Base-by-base conservation (phyloP, 2,113 vertebrate genomes). In the Nibea albiflora region DNA sequence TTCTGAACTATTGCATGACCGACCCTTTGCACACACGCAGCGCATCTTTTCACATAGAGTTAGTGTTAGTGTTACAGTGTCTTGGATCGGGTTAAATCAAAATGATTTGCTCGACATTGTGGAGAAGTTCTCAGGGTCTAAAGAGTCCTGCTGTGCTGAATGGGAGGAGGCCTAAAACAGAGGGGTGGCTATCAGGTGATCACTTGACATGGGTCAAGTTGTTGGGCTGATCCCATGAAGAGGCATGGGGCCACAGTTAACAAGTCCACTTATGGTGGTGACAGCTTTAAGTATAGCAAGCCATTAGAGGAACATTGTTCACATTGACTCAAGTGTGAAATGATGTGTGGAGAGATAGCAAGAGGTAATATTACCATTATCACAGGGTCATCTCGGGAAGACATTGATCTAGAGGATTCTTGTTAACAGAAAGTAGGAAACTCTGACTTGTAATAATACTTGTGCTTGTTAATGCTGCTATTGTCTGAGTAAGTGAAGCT, bases 131-230 rank as follows among this genome's bases (percentile, higher is more conserved):
- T 42, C 24, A 68, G 58, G 64, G 73, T 46, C 42, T 65, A 14
- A 31, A 52, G 75, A 71, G 81, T 62, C 26, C 46, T 35, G 26
- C 68, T 26, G 68, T 11, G 60, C 47, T 74, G n/a, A 81, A 47
- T 9, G 22, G 65, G 76, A 72, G 69, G 76, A 75, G 42, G 56
- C 24, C 71, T 75, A 35, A 80, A 81, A 24, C 69, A 46, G 68
- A 85, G 73, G 22, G 56, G 6, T 5, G 84, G 83, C 87, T 92
- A 93, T 94, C 91, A 93, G 89, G 88, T 92, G 88, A 90, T 88
- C 90, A 90, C 94, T 94, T 80, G 80, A 92, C 89, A 73, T 3
- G 53, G 94, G 92, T 94, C 92, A 89, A 93, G 93, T 89, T 91
- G 92, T 70, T 78, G 80, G 78, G 81, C 75, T 90, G 90, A 90